A percentile compares a stretch with the other conserved stretches of the same genome.
phyloP scores from a whole-genome alignment of 2,797 vertebrate species.

The Percopsis omiscomaycus region DNA sequence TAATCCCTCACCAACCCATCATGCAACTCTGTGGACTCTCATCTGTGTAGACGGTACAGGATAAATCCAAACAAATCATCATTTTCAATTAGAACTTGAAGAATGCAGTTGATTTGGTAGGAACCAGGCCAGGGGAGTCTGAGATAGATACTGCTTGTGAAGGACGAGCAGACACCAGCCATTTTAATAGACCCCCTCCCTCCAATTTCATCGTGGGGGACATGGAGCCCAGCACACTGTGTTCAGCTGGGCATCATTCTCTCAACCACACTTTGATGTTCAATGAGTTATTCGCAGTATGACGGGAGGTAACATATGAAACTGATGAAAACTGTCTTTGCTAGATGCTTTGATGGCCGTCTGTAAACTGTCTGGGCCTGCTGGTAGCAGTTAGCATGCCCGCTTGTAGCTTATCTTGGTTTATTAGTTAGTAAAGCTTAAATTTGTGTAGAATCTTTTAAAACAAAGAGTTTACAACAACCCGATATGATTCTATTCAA shows the following conservation, averaged over 20 bases:
- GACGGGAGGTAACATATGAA: constrained; percentile 34
- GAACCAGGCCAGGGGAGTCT: no score
- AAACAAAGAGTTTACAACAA: no score
- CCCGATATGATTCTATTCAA: no score
- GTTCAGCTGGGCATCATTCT: constrained; percentile 13
- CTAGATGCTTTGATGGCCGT: constrained; percentile 7
- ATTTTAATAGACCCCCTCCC: no score
- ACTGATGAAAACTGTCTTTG: constrained; percentile 19
- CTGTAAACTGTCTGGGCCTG: constrained; percentile 5
- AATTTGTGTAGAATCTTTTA: no score
- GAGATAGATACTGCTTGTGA: neutral
- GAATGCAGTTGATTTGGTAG: no score
- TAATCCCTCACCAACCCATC: constrained; percentile 21
- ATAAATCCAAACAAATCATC: neutral
- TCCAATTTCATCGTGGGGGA: no score
- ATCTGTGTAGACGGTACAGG: constrained; percentile 6
- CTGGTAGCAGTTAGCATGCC: constrained; percentile 3
- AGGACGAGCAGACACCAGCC: neutral
- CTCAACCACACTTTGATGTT: constrained; percentile 33
- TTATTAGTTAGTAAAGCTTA: neutral
- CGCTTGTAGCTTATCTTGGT: neutral
- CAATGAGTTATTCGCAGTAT: constrained; percentile 26
- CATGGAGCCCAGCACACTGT: neutral
- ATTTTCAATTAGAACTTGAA: no score
- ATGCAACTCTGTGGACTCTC: constrained; percentile 4